Evolutionary conservation across 2,888 invertebrate genomes (phyloP), one percentile per base, ranked within the genome.

Genomic region (Drosophila antonietae): DNA sequence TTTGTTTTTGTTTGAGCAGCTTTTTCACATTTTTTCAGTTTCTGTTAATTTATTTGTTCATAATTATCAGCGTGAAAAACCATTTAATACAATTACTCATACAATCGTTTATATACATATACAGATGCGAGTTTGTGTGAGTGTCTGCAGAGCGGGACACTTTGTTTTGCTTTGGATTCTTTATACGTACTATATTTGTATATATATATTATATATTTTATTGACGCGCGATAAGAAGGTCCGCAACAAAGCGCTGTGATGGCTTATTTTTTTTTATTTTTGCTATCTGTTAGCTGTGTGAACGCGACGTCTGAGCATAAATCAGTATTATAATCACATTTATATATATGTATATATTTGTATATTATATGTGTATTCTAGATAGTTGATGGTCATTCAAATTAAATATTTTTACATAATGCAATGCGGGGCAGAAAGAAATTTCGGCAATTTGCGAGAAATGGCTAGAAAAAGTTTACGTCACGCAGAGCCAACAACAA

Each of bases 131-230:
- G n/a, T 41, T n/a, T 20, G 33, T 57, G 43, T 18, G 49, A 41
- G 47, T 62, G 61, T 61, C 70, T 75, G 83, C 66, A 68, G 68
- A 68, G 66, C 72, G 59, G 28, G 41, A 49, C 75, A 67, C 69
- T 78, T 87, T 87, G 83, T 88, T 88, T 87, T 82, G 83, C 73
- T 69, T 69, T 66, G n/a, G 53, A 57, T 56, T 81, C 47, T 47
- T 60, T 39, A 57, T 68, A 65, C 43, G 31, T 56, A 53, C 28
- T 58, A 37, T 20, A 28, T 53, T 51, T 49, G 14, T 49, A 39
- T 33, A 33, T 51, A 33, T 51, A 35, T 51, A 51, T 18, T 39
- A 49, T 44, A 74, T 62, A 66, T 68, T 72, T 79, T 66, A 68
- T 67, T 69, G 46, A 55, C 31, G 46, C 41, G 63, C 69, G 77